Percentiles rank a stretch among this genome's conserved stretches.
Evolutionary conservation across 2,113 vertebrate species (phyloP).

Genomic region (Oreochromis tanganicae): DNA sequence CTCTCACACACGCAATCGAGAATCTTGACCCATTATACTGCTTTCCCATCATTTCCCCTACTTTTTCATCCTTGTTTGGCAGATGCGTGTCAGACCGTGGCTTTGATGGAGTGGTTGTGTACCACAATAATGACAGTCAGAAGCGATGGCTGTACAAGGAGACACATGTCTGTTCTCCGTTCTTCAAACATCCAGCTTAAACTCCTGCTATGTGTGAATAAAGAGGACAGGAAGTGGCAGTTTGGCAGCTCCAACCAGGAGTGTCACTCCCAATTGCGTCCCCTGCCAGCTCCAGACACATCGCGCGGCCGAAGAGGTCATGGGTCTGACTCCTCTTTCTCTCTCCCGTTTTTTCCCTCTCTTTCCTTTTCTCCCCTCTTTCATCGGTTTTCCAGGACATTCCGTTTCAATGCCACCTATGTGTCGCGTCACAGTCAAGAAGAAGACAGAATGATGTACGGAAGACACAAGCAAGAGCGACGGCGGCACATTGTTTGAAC

Average conservation of each 20-base stretch:
- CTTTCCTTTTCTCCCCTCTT: conserved; percentile 18
- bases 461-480: conserved; percentile 58
- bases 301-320: conserved; percentile 70
- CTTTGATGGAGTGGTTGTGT: conserved; percentile 61
- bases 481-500: conserved; percentile 61
- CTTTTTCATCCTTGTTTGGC: conserved; percentile 18
- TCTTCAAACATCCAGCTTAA: conserved; percentile 72
- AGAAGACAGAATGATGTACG: conserved; percentile 67
- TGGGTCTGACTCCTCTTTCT: conserved; percentile 55
- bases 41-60: neutral
- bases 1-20: neutral
- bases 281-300: conserved; percentile 75
- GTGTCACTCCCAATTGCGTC: conserved; percentile 77
- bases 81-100: conserved; percentile 19
- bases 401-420: conserved; percentile 61
- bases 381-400: conserved; percentile 49
- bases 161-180: conserved; percentile 76
- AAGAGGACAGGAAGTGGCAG: conserved; percentile 79
- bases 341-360: neutral
- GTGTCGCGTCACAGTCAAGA: conserved; percentile 40
- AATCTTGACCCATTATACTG: neutral
- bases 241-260: conserved; percentile 80
- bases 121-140: conserved; percentile 71
- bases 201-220: conserved; percentile 76
- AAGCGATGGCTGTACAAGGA: conserved; percentile 66